These are phyloP conservation scores for Syncerus caffer DNA, from an alignment of 2,797 vertebrate genomes.

Conservation along the genomic window DNA sequence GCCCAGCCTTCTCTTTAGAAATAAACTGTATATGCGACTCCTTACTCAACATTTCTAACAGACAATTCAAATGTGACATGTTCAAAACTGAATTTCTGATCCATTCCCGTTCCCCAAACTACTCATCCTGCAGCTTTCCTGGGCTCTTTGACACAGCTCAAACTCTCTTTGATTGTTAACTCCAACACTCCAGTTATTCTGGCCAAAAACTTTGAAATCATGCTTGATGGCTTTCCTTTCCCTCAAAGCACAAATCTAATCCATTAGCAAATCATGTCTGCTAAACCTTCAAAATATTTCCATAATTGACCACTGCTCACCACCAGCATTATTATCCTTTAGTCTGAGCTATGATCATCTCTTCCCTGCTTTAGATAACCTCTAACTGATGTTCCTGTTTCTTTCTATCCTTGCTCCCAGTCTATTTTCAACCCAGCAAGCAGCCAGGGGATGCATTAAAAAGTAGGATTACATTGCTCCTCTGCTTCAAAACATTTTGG, in stretches of 20 bases:
- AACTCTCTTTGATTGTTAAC: not conserved
- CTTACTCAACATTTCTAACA: slow-evolving; percentile 26
- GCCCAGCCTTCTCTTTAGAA: not conserved
- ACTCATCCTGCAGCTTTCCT: not conserved
- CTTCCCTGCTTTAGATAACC: not conserved
- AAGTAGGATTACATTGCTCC: not conserved
- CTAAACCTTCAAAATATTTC: slow-evolving; percentile 2
- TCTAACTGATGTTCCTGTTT: not conserved
- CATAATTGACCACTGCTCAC: not conserved
- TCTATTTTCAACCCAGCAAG: not conserved
- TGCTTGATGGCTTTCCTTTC: not conserved
- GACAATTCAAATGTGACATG: slow-evolving; percentile 23
- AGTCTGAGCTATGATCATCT: slow-evolving; percentile 12
- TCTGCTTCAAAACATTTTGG: slow-evolving; percentile 20
- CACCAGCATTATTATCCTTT: not conserved
- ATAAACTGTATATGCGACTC: not conserved
- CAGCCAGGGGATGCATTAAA: not conserved
- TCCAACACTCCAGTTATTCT: not conserved
- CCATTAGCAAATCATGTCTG: not conserved
- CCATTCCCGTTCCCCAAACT: not conserved
- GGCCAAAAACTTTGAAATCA: not conserved
- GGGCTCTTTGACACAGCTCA: not conserved
- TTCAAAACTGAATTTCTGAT: slow-evolving; percentile 14
- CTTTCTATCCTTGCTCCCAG: not conserved
- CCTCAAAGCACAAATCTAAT: not conserved